phyloP scores from a whole-genome alignment of 2,113 vertebrate species.

The Corapipo altera region DNA sequence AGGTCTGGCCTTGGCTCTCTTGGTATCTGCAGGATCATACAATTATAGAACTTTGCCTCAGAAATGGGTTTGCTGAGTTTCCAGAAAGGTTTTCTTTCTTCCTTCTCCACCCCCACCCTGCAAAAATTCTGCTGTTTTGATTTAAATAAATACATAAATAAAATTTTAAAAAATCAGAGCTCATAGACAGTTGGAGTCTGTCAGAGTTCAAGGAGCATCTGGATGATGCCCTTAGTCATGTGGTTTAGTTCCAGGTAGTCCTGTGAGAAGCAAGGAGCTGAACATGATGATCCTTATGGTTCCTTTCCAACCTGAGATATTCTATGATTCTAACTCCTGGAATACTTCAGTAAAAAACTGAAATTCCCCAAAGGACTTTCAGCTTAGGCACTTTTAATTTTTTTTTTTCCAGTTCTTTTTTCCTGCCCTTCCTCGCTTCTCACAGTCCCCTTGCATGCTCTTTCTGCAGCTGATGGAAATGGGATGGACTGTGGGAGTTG shows the following conservation, averaged over 20 bases:
- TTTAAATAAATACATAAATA: background rate
- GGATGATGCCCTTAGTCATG: background rate
- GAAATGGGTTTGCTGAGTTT: background rate
- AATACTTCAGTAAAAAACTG: background rate
- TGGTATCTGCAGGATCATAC: background rate
- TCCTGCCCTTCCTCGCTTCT: background rate
- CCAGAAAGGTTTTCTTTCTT: background rate
- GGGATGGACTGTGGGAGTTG: too few relatives aligned
- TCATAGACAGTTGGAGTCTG: background rate
- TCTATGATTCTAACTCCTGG: background rate
- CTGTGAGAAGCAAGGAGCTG: background rate
- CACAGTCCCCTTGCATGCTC: background rate
- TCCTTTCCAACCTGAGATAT: background rate
- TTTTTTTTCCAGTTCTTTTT: background rate
- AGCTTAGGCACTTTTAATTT: background rate
- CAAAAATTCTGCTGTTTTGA: background rate
- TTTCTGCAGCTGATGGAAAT: background rate
- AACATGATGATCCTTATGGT: background rate
- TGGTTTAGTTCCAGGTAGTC: background rate
- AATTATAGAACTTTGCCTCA: background rate
- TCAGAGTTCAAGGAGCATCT: background rate
- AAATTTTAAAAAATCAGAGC: background rate
- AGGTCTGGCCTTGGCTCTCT: background rate
- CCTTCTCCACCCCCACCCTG: accelerated
- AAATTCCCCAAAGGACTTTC: background rate